phyloP scores from a whole-genome alignment of 92 coral and sea anemone genomes.

The Porites rus region DNA sequence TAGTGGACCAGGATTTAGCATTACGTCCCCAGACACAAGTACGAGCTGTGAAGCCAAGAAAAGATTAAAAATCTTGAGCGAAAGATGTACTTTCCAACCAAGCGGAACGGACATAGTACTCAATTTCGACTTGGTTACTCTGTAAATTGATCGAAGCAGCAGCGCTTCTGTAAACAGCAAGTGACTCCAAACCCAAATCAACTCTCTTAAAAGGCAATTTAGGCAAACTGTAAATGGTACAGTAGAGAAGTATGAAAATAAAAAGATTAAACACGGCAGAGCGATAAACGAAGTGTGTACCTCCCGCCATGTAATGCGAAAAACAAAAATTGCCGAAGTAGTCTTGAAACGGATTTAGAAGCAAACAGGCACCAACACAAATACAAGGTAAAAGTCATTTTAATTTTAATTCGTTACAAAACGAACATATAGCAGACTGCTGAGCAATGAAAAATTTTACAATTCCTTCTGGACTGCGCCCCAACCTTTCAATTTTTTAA shows the following conservation, averaged over 20 bases:
- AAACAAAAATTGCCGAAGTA: too few species aligned
- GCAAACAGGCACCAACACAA: too few species aligned
- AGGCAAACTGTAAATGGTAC: conserved; percentile 35
- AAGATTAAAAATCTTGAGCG: conserved; percentile 44
- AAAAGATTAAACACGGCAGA: conserved; percentile 29
- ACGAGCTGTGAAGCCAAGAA: conserved; percentile 53
- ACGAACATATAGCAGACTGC: too few species aligned
- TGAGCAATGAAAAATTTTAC: too few species aligned
- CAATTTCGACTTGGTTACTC: background rate
- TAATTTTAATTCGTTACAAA: too few species aligned
- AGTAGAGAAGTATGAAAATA: conserved; percentile 22
- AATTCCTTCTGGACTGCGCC: too few species aligned
- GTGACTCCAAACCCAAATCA: conserved; percentile 47
- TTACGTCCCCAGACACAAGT: conserved; percentile 52
- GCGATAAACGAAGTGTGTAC: conserved; percentile 22
- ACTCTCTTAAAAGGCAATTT: conserved; percentile 32
- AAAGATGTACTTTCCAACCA: conserved; percentile 42
- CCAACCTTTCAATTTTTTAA: too few species aligned
- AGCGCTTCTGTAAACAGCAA: conserved; percentile 36
- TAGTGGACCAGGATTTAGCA: conserved; percentile 60
- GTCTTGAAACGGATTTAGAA: too few species aligned
- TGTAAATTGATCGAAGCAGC: conserved; percentile 21
- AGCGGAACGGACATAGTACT: conserved; percentile 39
- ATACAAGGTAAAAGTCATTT: too few species aligned
- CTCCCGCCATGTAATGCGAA: background rate